Evolutionary conservation across 92 coral and sea anemone species (phyloP).

Genomic region (Porites evermanni): DNA sequence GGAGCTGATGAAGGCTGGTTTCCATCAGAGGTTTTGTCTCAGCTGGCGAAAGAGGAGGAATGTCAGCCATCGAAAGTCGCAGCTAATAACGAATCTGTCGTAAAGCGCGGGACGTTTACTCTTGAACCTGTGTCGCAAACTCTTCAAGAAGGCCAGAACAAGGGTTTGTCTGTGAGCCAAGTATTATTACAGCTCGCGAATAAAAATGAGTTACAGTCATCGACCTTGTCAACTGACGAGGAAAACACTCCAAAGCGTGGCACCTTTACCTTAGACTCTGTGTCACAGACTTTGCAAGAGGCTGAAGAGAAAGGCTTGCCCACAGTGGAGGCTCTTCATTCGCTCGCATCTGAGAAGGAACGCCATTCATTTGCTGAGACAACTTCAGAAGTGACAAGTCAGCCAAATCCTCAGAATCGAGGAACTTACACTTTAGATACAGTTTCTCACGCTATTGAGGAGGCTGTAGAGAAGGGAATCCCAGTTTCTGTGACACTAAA

Average conservation of each 20-base stretch:
- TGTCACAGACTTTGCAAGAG: conserved; percentile 55
- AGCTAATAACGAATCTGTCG: background rate
- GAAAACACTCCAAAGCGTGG: conserved; percentile 22
- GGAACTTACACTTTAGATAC: conserved; percentile 87
- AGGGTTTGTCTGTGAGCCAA: conserved; percentile 27
- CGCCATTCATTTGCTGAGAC: background rate
- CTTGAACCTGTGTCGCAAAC: conserved; percentile 54
- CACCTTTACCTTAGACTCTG: conserved; percentile 58
- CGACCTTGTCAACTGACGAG: background rate
- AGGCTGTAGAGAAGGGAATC: conserved; percentile 57
- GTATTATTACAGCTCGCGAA: background rate
- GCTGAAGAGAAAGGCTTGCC: conserved; percentile 52
- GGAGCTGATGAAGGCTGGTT: conserved; percentile 83
- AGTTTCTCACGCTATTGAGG: conserved; percentile 75
- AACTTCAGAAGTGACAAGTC: background rate
- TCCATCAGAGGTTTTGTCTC: conserved; percentile 69
- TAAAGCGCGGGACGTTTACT: conserved; percentile 37
- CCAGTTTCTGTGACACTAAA: conserved; percentile 32
- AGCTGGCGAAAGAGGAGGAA: conserved; percentile 63
- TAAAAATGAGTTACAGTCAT: background rate
- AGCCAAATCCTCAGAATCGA: conserved; percentile 37
- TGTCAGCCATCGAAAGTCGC: background rate
- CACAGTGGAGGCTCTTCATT: conserved; percentile 11
- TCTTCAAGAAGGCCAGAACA: conserved; percentile 39
- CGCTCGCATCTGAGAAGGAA: conserved; percentile 18